These are phyloP conservation scores for Halcyon smyrnensis DNA, from an alignment of 2,797 vertebrate genomes.

Conservation along the genomic window DNA sequence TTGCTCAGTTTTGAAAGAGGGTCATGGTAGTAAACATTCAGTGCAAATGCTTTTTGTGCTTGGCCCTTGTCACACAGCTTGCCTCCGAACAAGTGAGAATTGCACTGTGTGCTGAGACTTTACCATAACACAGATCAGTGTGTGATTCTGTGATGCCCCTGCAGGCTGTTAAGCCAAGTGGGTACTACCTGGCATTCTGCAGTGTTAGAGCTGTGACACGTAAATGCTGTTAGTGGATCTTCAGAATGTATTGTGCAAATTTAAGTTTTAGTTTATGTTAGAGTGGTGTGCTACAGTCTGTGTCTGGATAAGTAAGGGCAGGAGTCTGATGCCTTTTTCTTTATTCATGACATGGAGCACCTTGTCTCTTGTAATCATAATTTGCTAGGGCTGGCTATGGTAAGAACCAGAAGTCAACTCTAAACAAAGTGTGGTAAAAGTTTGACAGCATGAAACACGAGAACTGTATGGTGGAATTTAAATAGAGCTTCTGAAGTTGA, in stretches of 20 bases:
- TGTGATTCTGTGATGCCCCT: neutral
- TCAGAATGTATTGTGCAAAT: neutral
- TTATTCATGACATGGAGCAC: rapidly evolving
- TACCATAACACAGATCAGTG: neutral
- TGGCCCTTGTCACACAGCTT: neutral
- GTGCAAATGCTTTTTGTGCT: neutral
- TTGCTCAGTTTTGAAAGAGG: neutral
- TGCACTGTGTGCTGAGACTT: neutral
- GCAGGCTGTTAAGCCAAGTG: neutral
- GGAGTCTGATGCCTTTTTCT: neutral
- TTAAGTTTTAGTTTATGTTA: neutral
- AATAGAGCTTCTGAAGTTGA: neutral
- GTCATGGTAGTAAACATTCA: neutral
- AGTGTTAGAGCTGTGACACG: neutral
- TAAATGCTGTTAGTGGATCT: neutral
- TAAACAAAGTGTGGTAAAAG: neutral
- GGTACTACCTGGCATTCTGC: neutral
- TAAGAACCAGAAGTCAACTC: neutral
- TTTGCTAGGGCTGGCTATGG: neutral
- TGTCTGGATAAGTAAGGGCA: neutral
- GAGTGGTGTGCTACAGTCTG: no score
- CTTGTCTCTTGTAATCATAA: neutral
- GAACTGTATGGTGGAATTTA: neutral
- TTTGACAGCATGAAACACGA: neutral
- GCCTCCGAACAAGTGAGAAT: neutral